A percentile compares a stretch with the other conserved stretches of the same genome.
These are phyloP conservation scores for Natrix natrix DNA, from an alignment of 2,797 vertebrate genomes.

Conservation along the genomic window DNA sequence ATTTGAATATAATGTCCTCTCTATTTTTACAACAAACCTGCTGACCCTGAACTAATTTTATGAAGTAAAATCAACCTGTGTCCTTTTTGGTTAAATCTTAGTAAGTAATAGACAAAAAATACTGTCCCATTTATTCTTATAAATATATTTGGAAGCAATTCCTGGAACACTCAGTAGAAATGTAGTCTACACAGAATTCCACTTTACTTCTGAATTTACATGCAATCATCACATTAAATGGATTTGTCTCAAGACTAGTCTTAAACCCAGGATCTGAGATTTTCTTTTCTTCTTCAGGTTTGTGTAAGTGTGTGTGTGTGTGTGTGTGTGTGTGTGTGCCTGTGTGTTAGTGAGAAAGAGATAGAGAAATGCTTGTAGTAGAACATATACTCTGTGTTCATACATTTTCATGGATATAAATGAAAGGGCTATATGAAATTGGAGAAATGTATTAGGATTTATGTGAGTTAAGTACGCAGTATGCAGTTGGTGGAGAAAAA, in stretches of 20 bases:
- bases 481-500: slow-evolving; percentile 36
- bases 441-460: slow-evolving; percentile 26
- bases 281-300: background rate
- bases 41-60: background rate
- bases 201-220: background rate
- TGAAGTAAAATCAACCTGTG: background rate
- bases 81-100: background rate
- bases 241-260: background rate
- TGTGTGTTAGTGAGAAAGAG: background rate
- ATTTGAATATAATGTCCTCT: background rate
- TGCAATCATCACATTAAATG: background rate
- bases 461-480: background rate
- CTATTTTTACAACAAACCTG: background rate
- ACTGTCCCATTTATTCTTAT: background rate
- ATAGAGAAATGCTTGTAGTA: background rate
- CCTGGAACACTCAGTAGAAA: background rate
- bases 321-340: background rate
- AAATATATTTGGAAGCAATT: background rate
- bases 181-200: background rate
- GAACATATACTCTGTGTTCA: background rate
- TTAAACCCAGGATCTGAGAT: background rate
- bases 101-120: background rate
- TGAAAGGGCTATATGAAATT: slow-evolving; percentile 38
- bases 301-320: background rate
- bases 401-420: background rate